A percentile compares a stretch with the other conserved stretches of the same genome.
phyloP scores from a whole-genome alignment of 2,797 vertebrate genomes.

The Smutsia gigantea region DNA sequence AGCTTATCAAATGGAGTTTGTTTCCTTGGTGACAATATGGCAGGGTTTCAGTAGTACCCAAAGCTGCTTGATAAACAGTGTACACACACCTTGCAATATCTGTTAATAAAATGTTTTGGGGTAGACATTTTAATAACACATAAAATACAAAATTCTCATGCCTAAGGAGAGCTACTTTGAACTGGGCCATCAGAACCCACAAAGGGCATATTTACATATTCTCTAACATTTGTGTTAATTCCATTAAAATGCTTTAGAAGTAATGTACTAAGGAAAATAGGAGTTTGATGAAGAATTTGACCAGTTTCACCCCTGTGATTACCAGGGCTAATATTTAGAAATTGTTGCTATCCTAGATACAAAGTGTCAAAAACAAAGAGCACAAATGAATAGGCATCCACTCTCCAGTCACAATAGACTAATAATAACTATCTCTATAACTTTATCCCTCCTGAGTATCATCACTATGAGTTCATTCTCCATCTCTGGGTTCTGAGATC shows the following conservation, averaged over 20 bases:
- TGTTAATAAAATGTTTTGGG: neutral
- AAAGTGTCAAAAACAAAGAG: neutral
- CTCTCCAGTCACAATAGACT: neutral
- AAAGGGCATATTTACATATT: neutral
- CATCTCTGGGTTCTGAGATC: neutral
- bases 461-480: neutral
- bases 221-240: neutral
- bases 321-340: neutral
- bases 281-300: slow-evolving; percentile 31
- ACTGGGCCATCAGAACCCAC: neutral
- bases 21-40: neutral
- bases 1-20: neutral
- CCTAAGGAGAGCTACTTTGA: neutral
- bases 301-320: neutral
- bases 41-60: neutral
- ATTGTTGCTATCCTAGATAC: neutral
- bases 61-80: neutral
- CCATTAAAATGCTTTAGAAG: neutral
- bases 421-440: neutral
- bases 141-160: neutral
- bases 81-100: neutral
- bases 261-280: neutral
- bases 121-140: slow-evolving; percentile 3
- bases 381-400: neutral
- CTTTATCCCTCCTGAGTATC: neutral